A percentile compares a stretch with the other conserved stretches of the same genome.
Evolutionary conservation across 2,888 invertebrate species (phyloP).

Genomic region (Adelognathus sp.): DNA sequence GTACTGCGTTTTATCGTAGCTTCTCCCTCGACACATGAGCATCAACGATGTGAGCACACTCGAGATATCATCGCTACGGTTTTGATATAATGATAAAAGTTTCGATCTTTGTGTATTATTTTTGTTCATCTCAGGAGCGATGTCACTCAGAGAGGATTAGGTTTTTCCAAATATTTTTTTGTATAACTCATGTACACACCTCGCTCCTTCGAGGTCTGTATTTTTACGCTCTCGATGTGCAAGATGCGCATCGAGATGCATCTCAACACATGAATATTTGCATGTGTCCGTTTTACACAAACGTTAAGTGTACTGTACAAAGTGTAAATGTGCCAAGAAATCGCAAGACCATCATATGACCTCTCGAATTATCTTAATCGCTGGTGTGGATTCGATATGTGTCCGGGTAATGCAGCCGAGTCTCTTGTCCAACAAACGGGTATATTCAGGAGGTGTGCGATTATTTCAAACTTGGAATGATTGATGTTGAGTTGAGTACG

Average conservation of each 20-base stretch:
- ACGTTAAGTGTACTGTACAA: constrained; percentile 41
- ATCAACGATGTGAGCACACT: not conserved
- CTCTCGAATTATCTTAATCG: constrained; percentile 2
- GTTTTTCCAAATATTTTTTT: too few species aligned
- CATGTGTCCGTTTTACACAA: not conserved
- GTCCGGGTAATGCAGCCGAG: not conserved
- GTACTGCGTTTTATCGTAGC: not conserved
- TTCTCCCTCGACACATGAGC: not conserved
- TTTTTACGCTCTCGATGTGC: constrained; percentile 2
- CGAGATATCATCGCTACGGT: not conserved
- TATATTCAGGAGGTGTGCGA: too few species aligned
- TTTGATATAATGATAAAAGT: not conserved
- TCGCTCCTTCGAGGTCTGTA: constrained; percentile 6
- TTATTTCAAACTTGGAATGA: too few species aligned
- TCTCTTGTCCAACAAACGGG: not conserved
- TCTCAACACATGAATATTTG: not conserved
- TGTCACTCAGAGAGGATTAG: too few species aligned
- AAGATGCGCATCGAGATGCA: not conserved
- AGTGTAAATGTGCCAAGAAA: constrained; percentile 32
- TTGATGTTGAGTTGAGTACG: too few species aligned
- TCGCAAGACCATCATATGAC: not conserved
- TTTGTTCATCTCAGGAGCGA: too few species aligned
- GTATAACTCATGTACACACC: constrained; percentile 52
- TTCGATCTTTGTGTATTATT: not conserved
- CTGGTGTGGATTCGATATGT: constrained; percentile 4